Percentiles rank a stretch among this genome's conserved stretches.
phyloP scores from a whole-genome alignment of 2,888 invertebrate genomes.

The Machimus atricapillus region DNA sequence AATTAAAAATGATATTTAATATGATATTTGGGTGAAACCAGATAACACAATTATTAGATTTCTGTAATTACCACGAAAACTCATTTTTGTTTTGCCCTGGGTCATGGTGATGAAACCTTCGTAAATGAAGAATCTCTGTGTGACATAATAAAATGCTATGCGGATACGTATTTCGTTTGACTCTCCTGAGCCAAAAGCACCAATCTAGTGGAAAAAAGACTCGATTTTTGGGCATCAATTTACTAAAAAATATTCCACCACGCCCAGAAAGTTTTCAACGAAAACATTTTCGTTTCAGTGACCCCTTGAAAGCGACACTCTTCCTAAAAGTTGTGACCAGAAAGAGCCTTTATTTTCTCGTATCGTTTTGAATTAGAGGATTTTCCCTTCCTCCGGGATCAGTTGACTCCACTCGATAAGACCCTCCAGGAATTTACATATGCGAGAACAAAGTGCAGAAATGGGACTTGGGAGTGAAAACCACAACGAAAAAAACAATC shows the following conservation, averaged over 20 bases:
- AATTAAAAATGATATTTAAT: too few species aligned
- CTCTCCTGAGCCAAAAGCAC: neutral
- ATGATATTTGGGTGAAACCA: too few species aligned
- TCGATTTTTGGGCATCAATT: neutral
- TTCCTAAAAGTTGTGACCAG: neutral
- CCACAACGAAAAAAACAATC: neutral
- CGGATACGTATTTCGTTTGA: too few species aligned
- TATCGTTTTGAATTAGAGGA: constrained; percentile 5
- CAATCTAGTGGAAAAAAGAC: neutral
- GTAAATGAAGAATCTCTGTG: too few species aligned
- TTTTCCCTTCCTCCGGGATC: neutral
- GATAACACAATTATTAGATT: too few species aligned
- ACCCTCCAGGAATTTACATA: constrained; percentile 11
- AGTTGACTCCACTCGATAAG: neutral
- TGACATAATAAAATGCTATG: too few species aligned
- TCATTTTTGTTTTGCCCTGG: too few species aligned
- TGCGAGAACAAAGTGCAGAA: neutral
- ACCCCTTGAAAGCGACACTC: neutral
- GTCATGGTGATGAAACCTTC: too few species aligned
- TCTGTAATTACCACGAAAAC: too few species aligned
- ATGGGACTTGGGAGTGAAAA: neutral
- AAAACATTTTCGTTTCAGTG: neutral
- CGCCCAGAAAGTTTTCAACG: neutral
- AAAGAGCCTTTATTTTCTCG: neutral
- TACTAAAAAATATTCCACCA: neutral